Conservation (phyloP, 2,113 vertebrate species). For the Phoxinus phoxinus region DNA sequence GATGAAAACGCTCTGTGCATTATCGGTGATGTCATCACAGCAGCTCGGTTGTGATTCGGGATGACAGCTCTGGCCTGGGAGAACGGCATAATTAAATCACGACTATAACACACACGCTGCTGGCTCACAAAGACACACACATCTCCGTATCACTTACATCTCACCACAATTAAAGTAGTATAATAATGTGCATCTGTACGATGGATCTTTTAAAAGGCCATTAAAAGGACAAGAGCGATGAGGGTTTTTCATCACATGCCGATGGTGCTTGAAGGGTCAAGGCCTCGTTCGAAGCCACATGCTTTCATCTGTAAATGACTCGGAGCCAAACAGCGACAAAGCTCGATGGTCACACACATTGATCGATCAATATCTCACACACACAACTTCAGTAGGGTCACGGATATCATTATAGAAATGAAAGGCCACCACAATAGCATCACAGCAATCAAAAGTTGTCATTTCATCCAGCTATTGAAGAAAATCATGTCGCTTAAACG, state of each 20-base stretch:
- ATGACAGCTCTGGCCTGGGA: slow-evolving; percentile 52
- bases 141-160: slow-evolving; percentile 26
- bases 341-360: slow-evolving; percentile 29
- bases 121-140: slow-evolving; percentile 31
- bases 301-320: slow-evolving; percentile 20
- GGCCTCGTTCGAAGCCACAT: not conserved
- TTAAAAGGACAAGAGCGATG: slow-evolving; percentile 6
- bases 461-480: not conserved
- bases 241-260: not conserved
- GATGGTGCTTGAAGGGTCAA: not conserved
- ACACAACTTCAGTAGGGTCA: slow-evolving; percentile 24
- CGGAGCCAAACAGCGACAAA: not conserved
- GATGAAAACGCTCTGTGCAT: slow-evolving; percentile 42
- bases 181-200: not conserved
- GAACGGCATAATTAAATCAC: slow-evolving; percentile 55
- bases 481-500: not conserved
- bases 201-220: slow-evolving; percentile 21
- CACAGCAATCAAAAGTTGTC: slow-evolving; percentile 20
- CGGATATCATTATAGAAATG: slow-evolving; percentile 16
- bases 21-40: slow-evolving; percentile 51
- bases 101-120: slow-evolving; percentile 10
- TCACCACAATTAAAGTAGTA: not conserved
- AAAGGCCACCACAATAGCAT: not conserved
- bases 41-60: slow-evolving; percentile 30
- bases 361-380: slow-evolving; percentile 13